Conservation (phyloP, 2,113 vertebrate species). For the Tachysurus fulvidraco region DNA sequence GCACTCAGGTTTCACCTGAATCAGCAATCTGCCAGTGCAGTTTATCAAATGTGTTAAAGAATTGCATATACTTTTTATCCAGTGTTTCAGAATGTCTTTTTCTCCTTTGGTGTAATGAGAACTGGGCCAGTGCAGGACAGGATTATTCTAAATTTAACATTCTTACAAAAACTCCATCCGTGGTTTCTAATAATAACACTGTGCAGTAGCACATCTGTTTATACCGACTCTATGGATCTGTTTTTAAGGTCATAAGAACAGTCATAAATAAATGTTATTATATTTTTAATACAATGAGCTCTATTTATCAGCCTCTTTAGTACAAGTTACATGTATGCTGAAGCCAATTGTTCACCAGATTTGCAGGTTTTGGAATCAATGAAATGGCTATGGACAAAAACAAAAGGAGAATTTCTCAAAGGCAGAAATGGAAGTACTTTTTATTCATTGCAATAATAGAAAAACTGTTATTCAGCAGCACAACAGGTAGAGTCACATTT, state of each 20-base stretch:
- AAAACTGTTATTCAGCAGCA: neutral
- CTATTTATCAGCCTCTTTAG: neutral
- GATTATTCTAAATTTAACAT: constrained; percentile 1
- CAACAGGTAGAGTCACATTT: neutral
- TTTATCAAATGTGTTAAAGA: too few relatives aligned
- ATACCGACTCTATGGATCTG: neutral
- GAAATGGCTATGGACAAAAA: neutral
- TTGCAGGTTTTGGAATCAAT: neutral
- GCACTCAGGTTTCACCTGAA: neutral
- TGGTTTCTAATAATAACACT: neutral
- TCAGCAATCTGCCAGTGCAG: too few relatives aligned
- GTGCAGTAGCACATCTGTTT: neutral
- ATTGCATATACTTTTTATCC: too few relatives aligned
- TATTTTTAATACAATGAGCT: neutral
- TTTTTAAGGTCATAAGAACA: neutral
- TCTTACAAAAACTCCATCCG: neutral
- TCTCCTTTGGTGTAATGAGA: neutral
- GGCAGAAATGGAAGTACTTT: too few relatives aligned
- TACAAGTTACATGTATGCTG: neutral
- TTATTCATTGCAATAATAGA: neutral
- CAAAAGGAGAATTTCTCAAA: too few relatives aligned
- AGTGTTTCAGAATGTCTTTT: neutral
- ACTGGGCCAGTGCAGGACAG: neutral
- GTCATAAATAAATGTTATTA: neutral
- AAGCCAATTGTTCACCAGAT: neutral